Evolutionary conservation across 2,797 vertebrate species (phyloP).

Genomic region (Gadopsis marmoratus): DNA sequence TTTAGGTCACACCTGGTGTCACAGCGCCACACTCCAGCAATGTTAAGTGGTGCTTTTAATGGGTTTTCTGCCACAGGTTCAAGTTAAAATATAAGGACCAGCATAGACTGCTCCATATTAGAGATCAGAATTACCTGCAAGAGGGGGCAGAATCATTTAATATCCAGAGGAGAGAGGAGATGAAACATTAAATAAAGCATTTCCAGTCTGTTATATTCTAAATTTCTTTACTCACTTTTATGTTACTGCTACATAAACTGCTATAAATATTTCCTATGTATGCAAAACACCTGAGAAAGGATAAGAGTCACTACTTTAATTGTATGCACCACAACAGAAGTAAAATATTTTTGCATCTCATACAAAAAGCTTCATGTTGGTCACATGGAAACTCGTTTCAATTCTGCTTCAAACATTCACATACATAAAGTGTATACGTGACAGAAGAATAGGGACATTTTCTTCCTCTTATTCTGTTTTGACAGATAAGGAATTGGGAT

Average conservation of each 20-base stretch:
- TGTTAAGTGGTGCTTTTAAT: conserved; percentile 80
- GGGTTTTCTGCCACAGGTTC: conserved; percentile 70
- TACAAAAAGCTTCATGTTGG: not conserved
- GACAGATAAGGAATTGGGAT: too few relatives aligned
- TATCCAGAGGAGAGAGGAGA: conserved; percentile 40
- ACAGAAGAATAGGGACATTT: conserved; percentile 2
- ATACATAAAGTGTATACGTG: not conserved
- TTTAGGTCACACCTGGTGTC: conserved; percentile 78
- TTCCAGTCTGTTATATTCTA: conserved; percentile 44
- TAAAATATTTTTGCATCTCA: not conserved
- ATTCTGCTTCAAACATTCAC: not conserved
- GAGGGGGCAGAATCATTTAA: conserved; percentile 49
- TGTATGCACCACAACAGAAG: not conserved
- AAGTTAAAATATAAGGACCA: conserved; percentile 66
- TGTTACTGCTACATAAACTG: conserved; percentile 25
- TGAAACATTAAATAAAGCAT: conserved; percentile 54
- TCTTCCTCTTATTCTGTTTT: conserved; percentile 46
- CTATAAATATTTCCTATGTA: not conserved
- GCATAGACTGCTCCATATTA: conserved; percentile 49
- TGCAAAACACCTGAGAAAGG: conserved; percentile 9
- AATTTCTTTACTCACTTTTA: conserved; percentile 38
- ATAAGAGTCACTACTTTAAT: not conserved
- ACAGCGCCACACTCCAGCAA: conserved; percentile 71
- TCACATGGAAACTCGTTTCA: not conserved
- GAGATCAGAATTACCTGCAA: conserved; percentile 66